Percentiles rank a stretch among this genome's conserved stretches.
These are phyloP conservation scores for Sialia sialis DNA, from an alignment of 2,113 vertebrate genomes.

Conservation along the genomic window DNA sequence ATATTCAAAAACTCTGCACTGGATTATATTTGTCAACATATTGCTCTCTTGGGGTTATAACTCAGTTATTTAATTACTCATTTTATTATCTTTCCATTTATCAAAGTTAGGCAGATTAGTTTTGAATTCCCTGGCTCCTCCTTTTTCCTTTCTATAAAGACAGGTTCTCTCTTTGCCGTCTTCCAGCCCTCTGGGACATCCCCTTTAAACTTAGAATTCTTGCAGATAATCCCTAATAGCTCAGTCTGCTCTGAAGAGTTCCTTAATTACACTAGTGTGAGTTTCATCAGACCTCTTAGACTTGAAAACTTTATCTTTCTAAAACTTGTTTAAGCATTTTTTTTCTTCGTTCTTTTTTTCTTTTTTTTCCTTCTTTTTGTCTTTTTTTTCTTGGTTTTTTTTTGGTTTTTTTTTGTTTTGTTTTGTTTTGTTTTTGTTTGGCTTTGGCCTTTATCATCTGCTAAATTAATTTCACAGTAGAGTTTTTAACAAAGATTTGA, in stretches of 20 bases:
- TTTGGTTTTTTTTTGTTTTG: neutral
- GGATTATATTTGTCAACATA: neutral
- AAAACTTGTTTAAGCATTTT: neutral
- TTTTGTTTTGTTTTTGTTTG: neutral
- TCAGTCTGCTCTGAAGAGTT: neutral
- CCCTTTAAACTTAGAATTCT: slow-evolving; percentile 3
- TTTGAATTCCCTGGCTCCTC: neutral
- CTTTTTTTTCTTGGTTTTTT: neutral
- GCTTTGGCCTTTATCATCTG: neutral
- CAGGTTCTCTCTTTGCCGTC: neutral
- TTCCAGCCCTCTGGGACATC: slow-evolving; percentile 12
- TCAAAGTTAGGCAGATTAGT: neutral
- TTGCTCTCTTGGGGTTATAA: neutral
- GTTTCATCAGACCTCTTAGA: neutral
- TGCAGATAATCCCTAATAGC: neutral
- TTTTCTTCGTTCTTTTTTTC: neutral
- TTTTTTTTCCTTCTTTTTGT: neutral
- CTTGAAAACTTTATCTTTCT: neutral
- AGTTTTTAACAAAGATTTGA: neutral
- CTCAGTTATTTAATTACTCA: neutral
- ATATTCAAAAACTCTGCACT: neutral
- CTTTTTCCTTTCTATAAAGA: neutral
- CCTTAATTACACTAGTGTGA: neutral
- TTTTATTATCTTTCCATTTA: slow-evolving; percentile 29
- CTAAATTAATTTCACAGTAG: neutral